Conservation (phyloP, 2,888 invertebrate species). For the Drosophila birchii region DNA sequence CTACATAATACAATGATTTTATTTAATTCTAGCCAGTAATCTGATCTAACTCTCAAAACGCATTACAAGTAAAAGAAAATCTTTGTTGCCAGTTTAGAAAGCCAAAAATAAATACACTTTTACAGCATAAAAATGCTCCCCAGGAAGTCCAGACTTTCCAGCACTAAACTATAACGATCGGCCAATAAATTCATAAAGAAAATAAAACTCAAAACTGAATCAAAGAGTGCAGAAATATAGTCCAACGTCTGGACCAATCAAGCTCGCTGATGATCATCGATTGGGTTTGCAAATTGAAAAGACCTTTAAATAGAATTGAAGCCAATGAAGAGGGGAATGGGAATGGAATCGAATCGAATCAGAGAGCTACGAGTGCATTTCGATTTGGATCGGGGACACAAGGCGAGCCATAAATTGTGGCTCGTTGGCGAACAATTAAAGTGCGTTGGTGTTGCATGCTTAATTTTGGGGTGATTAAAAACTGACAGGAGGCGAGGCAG, state of each 20-base stretch:
- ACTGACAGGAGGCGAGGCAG: constrained; percentile 15
- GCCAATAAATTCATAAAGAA: constrained; percentile 65
- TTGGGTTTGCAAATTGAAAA: constrained; percentile 79
- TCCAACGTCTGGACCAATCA: constrained; percentile 53
- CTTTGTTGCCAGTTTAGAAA: constrained; percentile 27
- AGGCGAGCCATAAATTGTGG: constrained; percentile 65
- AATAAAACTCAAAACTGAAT: constrained; percentile 43
- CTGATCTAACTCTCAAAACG: constrained; percentile 1
- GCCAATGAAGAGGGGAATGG: constrained; percentile 62
- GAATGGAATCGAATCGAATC: constrained; percentile 28
- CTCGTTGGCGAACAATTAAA: constrained; percentile 65
- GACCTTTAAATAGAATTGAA: constrained; percentile 79
- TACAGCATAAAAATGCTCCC: constrained; percentile 19
- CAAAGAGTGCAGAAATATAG: constrained; percentile 56
- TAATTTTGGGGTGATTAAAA: constrained; percentile 65
- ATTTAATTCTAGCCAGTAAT: constrained; percentile 1
- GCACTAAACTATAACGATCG: constrained; percentile 47
- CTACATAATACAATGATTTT: neutral
- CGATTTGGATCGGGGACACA: constrained; percentile 63
- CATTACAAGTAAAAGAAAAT: constrained; percentile 24
- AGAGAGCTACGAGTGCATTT: constrained; percentile 60
- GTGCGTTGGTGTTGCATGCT: constrained; percentile 59
- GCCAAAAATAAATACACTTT: constrained; percentile 35
- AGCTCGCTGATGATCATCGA: constrained; percentile 42
- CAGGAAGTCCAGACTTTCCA: constrained; percentile 42